These are phyloP conservation scores for Eupeodes latifasciatus DNA, from an alignment of 2,888 invertebrate species.

Conservation along the genomic window DNA sequence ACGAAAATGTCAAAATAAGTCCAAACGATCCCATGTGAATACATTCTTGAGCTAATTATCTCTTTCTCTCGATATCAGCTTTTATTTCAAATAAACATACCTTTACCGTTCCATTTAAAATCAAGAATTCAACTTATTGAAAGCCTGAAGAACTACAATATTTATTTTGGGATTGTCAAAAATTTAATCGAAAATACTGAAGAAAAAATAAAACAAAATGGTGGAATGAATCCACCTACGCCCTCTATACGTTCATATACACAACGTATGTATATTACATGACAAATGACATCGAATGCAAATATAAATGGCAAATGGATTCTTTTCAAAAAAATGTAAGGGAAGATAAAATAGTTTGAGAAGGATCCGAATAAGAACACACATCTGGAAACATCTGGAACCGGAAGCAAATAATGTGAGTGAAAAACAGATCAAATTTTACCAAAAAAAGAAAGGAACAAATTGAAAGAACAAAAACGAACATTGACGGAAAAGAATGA, in stretches of 20 bases:
- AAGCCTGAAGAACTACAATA: background rate
- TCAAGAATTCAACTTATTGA: no score
- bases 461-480: slow-evolving; percentile 50
- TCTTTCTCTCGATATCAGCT: no score
- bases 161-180: background rate
- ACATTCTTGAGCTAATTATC: no score
- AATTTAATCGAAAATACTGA: no score
- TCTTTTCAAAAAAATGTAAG: background rate
- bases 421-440: slow-evolving; percentile 53
- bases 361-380: background rate
- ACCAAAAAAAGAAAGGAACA: slow-evolving; percentile 24
- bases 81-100: no score
- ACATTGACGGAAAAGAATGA: slow-evolving; percentile 8
- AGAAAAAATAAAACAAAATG: no score
- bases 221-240: no score
- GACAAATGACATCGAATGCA: slow-evolving; percentile 19
- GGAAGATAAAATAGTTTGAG: slow-evolving; percentile 34
- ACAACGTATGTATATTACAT: no score
- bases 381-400: slow-evolving; percentile 61
- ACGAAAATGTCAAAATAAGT: no score
- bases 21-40: no score
- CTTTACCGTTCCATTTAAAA: no score
- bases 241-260: no score
- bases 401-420: slow-evolving; percentile 45
- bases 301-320: slow-evolving; percentile 56